Percentiles rank a stretch among this genome's conserved stretches.
phyloP scores from a whole-genome alignment of 2,797 vertebrate species.

The Acrossocheilus wenchowensis region DNA sequence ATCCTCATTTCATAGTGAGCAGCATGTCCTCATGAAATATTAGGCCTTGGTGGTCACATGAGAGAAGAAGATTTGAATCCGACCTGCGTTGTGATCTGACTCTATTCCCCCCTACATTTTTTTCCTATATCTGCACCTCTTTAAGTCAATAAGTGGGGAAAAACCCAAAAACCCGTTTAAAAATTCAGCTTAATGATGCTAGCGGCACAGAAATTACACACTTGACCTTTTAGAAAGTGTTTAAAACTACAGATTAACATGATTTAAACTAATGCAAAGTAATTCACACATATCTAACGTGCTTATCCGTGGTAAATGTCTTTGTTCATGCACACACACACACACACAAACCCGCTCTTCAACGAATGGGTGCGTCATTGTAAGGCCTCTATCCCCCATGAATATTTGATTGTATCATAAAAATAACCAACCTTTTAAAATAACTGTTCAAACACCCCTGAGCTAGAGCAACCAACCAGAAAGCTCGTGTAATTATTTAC shows the following conservation, averaged over 20 bases:
- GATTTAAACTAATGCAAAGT: slow-evolving; percentile 63
- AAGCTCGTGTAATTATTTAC: slow-evolving; percentile 56
- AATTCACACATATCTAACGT: slow-evolving; percentile 26
- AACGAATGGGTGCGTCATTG: not conserved
- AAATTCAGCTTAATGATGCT: not conserved
- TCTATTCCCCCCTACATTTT: not conserved
- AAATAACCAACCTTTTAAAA: slow-evolving; percentile 56
- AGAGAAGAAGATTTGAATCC: not conserved
- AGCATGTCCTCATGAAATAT: not conserved
- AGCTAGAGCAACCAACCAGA: slow-evolving; percentile 48
- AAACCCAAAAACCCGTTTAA: not conserved
- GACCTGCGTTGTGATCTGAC: not conserved
- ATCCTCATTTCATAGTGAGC: not conserved
- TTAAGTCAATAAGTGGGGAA: not conserved
- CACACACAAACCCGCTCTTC: not conserved
- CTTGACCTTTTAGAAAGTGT: slow-evolving; percentile 57
- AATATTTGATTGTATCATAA: slow-evolving; percentile 52
- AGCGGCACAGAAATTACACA: not conserved
- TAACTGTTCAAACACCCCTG: slow-evolving; percentile 51
- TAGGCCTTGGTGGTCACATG: not conserved
- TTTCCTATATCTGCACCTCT: not conserved
- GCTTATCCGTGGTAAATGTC: slow-evolving; percentile 6
- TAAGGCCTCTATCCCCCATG: slow-evolving; percentile 43
- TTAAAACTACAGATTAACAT: slow-evolving; percentile 63
- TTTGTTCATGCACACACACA: slow-evolving; percentile 3